A percentile compares a stretch with the other conserved stretches of the same genome.
Conservation (phyloP, 2,797 vertebrate species). For the Gambelia wislizenii region DNA sequence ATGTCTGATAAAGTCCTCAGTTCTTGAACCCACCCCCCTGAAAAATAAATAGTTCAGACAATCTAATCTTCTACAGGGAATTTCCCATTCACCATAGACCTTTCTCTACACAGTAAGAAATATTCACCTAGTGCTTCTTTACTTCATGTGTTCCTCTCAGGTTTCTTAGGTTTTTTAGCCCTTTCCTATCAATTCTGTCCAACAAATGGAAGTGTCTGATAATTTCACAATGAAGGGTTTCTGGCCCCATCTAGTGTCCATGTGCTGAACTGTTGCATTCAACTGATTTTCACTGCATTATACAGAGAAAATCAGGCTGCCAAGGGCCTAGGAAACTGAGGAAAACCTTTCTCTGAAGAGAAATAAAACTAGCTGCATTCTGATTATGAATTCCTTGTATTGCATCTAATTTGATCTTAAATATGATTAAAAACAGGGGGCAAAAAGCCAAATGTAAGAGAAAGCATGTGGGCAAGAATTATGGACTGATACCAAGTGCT, state of each 20-base stretch:
- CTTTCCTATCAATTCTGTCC: background rate
- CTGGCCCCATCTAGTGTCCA: slow-evolving; percentile 28
- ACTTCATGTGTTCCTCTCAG: background rate
- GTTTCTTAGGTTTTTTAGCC: background rate
- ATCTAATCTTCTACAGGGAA: background rate
- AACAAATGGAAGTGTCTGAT: background rate
- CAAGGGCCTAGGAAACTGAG: background rate
- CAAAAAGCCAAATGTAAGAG: background rate
- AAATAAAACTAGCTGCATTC: background rate
- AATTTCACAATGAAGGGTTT: background rate
- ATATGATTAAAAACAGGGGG: background rate
- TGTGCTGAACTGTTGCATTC: background rate
- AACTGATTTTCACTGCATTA: background rate
- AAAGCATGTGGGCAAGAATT: background rate
- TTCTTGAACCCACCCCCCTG: too few relatives aligned
- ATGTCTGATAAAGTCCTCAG: too few relatives aligned
- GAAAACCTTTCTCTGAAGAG: background rate
- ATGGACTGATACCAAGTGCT: background rate
- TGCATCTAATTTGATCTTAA: background rate
- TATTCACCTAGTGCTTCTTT: background rate
- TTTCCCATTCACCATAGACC: background rate
- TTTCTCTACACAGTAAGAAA: background rate
- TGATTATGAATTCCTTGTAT: background rate
- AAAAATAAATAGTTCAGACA: too few relatives aligned
- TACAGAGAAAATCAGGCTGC: background rate